A percentile compares a stretch with the other conserved stretches of the same genome.
phyloP scores from a whole-genome alignment of 2,113 vertebrate species.

The Engystomops pustulosus region DNA sequence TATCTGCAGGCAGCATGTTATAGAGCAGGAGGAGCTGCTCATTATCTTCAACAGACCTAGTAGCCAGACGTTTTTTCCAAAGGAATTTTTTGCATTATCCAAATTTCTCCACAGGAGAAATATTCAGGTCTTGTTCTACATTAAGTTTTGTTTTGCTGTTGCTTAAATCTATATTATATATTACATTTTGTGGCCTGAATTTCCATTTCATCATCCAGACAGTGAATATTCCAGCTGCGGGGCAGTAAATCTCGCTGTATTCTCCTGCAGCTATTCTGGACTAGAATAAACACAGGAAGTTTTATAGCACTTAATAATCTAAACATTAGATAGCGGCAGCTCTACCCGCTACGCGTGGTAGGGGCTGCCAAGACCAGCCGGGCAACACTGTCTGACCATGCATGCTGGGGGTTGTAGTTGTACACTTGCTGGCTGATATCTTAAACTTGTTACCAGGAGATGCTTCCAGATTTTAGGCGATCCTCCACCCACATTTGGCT shows the following conservation, averaged over 20 bases:
- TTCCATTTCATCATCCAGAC: background rate
- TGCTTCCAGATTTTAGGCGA: no score
- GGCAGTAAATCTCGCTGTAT: background rate
- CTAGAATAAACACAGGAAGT: conserved; percentile 39
- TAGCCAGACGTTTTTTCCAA: no score
- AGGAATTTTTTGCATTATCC: no score
- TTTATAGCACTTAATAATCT: conserved; percentile 46
- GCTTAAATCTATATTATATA: background rate
- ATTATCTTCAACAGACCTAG: no score
- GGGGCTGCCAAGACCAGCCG: background rate
- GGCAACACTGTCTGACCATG: background rate
- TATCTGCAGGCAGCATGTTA: no score
- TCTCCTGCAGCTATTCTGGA: conserved; percentile 28
- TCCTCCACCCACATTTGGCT: no score
- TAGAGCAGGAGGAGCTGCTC: no score
- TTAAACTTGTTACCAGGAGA: background rate
- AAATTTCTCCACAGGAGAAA: background rate
- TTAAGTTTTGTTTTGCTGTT: background rate
- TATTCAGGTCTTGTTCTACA: background rate
- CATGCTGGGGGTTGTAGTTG: background rate
- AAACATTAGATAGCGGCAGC: conserved; percentile 22
- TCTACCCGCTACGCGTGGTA: conserved; percentile 21
- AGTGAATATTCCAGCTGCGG: background rate
- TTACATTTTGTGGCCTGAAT: background rate
- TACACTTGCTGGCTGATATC: background rate